phyloP scores from a whole-genome alignment of 1,140 invertebrate genomes.

The Euwallacea fornicatus region DNA sequence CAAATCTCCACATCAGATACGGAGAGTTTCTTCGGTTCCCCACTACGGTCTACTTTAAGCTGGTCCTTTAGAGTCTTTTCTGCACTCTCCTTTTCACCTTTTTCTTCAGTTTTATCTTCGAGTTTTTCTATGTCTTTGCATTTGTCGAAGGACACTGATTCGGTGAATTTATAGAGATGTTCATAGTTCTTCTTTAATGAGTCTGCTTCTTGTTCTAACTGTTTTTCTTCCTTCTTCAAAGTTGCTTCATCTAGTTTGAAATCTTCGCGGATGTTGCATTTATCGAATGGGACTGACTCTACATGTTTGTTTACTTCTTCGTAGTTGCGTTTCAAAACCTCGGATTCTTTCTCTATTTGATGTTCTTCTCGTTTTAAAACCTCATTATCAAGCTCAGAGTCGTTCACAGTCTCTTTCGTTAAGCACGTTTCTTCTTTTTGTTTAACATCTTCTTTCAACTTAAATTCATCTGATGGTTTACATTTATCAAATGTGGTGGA shows the following conservation, averaged over 20 bases:
- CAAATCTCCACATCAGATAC: conserved; percentile 41
- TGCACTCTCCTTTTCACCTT: conserved; percentile 33
- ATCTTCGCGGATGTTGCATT: conserved; percentile 15
- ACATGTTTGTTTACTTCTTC: conserved; percentile 29
- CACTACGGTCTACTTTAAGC: not conserved
- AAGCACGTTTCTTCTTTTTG: not conserved
- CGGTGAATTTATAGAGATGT: conserved; percentile 24
- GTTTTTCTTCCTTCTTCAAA: conserved; percentile 11
- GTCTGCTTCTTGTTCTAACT: conserved; percentile 31
- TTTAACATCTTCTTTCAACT: conserved; percentile 15
- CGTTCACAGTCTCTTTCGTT: not conserved
- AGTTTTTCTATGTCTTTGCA: conserved; percentile 14
- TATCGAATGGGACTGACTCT: conserved; percentile 38
- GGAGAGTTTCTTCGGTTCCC: conserved; percentile 32
- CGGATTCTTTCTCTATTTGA: conserved; percentile 33
- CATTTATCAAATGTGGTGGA: conserved; percentile 39
- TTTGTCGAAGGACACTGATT: conserved; percentile 38
- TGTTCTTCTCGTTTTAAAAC: conserved; percentile 31
- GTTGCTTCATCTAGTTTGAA: conserved; percentile 4
- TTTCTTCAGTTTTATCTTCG: conserved; percentile 29
- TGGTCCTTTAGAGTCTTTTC: conserved; percentile 33
- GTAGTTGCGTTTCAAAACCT: not conserved
- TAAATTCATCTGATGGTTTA: conserved; percentile 11
- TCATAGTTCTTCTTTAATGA: conserved; percentile 25
- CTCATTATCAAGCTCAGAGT: conserved; percentile 15